Percentiles rank a stretch among this genome's conserved stretches.
phyloP scores from a whole-genome alignment of 2,113 vertebrate genomes.

The Engystomops pustulosus region DNA sequence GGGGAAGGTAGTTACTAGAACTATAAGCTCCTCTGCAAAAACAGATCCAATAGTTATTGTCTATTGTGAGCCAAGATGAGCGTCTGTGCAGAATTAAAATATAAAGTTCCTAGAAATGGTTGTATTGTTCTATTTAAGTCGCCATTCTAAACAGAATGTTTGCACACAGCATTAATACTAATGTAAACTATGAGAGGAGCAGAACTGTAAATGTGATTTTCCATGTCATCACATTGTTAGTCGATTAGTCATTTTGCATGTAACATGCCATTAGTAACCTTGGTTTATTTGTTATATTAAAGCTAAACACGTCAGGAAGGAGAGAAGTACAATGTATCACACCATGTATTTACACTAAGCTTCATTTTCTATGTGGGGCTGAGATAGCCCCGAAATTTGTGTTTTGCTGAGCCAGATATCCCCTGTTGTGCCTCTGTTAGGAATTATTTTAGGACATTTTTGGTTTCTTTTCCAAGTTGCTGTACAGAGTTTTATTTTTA shows the following conservation, averaged over 20 bases:
- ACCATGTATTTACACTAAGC: not conserved
- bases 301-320: not conserved
- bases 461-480: slow-evolving; percentile 22
- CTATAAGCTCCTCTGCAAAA: not conserved
- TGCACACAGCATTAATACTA: not conserved
- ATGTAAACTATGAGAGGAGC: not conserved
- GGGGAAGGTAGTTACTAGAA: not conserved
- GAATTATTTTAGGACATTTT: slow-evolving; percentile 25
- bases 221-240: not conserved
- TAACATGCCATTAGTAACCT: not conserved
- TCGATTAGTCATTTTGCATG: not conserved
- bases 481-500: slow-evolving; percentile 9
- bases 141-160: too few species aligned
- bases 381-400: not conserved
- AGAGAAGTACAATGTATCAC: not conserved
- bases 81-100: not conserved
- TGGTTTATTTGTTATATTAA: not conserved
- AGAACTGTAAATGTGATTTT: not conserved
- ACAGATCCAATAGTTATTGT: not conserved
- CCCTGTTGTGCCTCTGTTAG: slow-evolving; percentile 15
- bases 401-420: not conserved
- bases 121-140: not conserved
- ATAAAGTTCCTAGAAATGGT: not conserved
- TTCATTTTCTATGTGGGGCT: not conserved
- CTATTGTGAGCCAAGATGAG: not conserved